These are phyloP conservation scores for Euschistus heros DNA, from an alignment of 1,140 invertebrate species.

Conservation along the genomic window DNA sequence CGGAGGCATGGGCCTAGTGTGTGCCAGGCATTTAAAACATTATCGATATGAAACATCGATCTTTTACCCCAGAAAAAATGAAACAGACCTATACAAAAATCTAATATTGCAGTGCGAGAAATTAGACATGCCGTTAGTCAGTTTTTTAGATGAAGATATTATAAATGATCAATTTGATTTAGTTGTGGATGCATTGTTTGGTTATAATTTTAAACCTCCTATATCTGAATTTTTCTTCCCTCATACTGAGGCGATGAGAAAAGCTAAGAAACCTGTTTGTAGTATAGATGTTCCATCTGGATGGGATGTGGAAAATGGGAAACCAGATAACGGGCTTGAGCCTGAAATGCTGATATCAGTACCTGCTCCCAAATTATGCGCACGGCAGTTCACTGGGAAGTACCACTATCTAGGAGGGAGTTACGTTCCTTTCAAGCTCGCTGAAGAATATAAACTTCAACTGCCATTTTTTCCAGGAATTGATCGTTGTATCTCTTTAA, in stretches of 20 bases:
- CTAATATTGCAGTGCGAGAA: slow-evolving; percentile 69
- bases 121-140: slow-evolving; percentile 68
- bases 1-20: slow-evolving; percentile 95
- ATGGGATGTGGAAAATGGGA: slow-evolving; percentile 88
- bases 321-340: slow-evolving; percentile 49
- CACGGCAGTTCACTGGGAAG: slow-evolving; percentile 67
- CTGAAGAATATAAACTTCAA: slow-evolving; percentile 67
- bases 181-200: slow-evolving; percentile 91
- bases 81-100: slow-evolving; percentile 72
- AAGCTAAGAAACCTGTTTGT: slow-evolving; percentile 50
- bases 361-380: slow-evolving; percentile 91
- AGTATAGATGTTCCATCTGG: slow-evolving; percentile 97
- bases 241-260: slow-evolving; percentile 58
- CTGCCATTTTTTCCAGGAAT: slow-evolving; percentile 74
- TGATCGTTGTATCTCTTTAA: slow-evolving; percentile 48
- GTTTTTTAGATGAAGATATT: slow-evolving; percentile 43
- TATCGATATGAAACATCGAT: slow-evolving; percentile 81
- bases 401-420: slow-evolving; percentile 86
- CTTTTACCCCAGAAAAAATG: slow-evolving; percentile 82
- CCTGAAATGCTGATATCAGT: slow-evolving; percentile 87
- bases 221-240: slow-evolving; percentile 61
- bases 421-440: slow-evolving; percentile 76
- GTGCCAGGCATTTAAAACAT: slow-evolving; percentile 83
- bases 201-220: slow-evolving; percentile 95
- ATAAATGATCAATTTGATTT: slow-evolving; percentile 47